Conservation (phyloP, 2,113 vertebrate species). For the Scatophagus argus region DNA sequence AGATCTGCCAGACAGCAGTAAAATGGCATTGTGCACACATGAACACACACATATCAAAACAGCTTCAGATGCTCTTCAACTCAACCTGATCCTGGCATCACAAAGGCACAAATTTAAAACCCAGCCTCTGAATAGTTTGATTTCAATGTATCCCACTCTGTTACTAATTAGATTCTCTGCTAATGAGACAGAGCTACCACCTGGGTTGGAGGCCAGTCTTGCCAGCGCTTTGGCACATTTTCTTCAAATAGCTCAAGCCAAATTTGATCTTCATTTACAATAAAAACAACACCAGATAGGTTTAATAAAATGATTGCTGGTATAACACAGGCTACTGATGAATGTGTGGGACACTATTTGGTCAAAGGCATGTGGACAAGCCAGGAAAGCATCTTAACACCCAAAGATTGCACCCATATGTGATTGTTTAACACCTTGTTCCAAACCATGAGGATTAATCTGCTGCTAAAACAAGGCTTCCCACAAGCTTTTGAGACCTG, state of each 20-base stretch:
- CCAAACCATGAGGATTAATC: too few species aligned
- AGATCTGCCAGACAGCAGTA: conserved; percentile 22
- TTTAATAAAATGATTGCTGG: neutral
- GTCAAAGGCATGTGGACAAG: neutral
- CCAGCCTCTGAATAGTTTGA: neutral
- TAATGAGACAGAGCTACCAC: conserved; percentile 12
- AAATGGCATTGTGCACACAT: neutral
- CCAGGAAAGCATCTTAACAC: neutral
- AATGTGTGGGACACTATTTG: neutral
- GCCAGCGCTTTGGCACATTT: conserved; percentile 17
- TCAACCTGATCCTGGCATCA: neutral
- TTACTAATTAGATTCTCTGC: conserved; percentile 27
- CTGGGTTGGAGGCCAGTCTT: neutral
- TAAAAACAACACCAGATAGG: neutral
- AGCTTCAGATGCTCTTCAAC: neutral
- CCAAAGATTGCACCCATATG: neutral
- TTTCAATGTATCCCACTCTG: neutral
- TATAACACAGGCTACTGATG: neutral
- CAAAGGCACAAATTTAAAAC: neutral
- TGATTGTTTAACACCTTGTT: neutral
- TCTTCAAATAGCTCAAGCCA: neutral
- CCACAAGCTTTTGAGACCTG: neutral
- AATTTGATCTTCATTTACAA: neutral
- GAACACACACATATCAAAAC: neutral
- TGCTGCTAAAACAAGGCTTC: neutral